Conservation (phyloP, 2,888 invertebrate species). For the Schrankia costaestrigalis region DNA sequence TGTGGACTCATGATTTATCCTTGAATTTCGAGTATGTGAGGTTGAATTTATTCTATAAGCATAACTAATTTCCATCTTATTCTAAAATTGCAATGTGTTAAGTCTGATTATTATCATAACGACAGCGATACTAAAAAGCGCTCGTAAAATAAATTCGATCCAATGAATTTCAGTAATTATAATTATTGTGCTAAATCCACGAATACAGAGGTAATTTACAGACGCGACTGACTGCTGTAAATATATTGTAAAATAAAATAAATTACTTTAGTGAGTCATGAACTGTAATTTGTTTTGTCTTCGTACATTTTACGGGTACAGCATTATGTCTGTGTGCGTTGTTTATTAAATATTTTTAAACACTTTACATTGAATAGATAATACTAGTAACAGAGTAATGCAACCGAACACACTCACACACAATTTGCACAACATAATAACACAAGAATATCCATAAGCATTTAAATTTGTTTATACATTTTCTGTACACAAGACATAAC, state of each 20-base stretch:
- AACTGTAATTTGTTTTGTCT: slow-evolving; percentile 50
- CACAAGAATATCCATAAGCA: too few species aligned
- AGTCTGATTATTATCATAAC: slow-evolving; percentile 20
- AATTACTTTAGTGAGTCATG: slow-evolving; percentile 46
- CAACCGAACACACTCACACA: too few species aligned
- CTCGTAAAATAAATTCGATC: slow-evolving; percentile 44
- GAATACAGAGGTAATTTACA: slow-evolving; percentile 45
- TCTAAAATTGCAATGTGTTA: slow-evolving; percentile 18
- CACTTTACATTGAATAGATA: too few species aligned
- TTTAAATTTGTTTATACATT: too few species aligned
- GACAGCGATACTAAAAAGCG: slow-evolving; percentile 15
- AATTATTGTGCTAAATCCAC: slow-evolving; percentile 57
- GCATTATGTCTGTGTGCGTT: slow-evolving; percentile 32
- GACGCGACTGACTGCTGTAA: slow-evolving; percentile 54
- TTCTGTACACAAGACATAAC: slow-evolving; percentile 35
- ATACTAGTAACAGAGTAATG: too few species aligned
- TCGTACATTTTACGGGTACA: slow-evolving; percentile 52
- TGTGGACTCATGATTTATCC: slow-evolving; percentile 22
- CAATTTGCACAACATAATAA: too few species aligned
- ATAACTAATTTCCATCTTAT: slow-evolving; percentile 9
- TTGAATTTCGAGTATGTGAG: slow-evolving; percentile 13
- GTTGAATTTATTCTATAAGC: slow-evolving; percentile 29
- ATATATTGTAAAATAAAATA: slow-evolving; percentile 67
- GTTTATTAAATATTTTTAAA: slow-evolving; percentile 17
- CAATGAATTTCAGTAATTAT: slow-evolving; percentile 35